Conservation (phyloP, 2,888 invertebrate genomes). For the Trissolcus japonicus region DNA sequence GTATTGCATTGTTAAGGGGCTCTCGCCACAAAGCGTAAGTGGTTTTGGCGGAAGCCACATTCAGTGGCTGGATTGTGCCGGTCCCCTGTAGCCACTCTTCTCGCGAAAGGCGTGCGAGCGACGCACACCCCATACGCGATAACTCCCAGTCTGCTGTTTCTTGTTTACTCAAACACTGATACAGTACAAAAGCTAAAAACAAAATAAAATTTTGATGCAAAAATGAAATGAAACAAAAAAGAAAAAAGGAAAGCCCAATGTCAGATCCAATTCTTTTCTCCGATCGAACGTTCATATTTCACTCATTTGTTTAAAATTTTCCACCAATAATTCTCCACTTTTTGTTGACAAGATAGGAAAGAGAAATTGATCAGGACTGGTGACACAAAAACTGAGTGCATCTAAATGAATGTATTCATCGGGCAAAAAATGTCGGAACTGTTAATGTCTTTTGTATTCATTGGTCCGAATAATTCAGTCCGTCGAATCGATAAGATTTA, state of each 20-base stretch:
- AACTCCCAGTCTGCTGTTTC: constrained; percentile 58
- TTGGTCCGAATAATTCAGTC: constrained; percentile 33
- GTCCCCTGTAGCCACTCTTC: constrained; percentile 59
- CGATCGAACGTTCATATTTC: too few relatives aligned
- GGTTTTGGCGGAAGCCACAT: constrained; percentile 77
- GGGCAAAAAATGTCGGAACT: not conserved
- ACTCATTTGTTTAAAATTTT: too few relatives aligned
- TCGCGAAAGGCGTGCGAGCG: constrained; percentile 57
- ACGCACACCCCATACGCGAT: constrained; percentile 64
- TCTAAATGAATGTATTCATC: too few relatives aligned
- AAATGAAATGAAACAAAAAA: too few relatives aligned
- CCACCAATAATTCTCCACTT: too few relatives aligned
- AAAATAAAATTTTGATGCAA: too few relatives aligned
- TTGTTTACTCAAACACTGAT: constrained; percentile 26
- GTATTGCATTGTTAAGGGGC: constrained; percentile 76
- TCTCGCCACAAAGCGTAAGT: constrained; percentile 76
- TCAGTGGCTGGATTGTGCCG: constrained; percentile 74
- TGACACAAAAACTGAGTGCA: not conserved
- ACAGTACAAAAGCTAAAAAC: not conserved
- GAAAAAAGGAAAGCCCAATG: too few relatives aligned
- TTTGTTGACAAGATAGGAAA: too few relatives aligned
- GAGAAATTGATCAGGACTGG: too few relatives aligned
- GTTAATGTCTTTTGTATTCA: constrained; percentile 13
- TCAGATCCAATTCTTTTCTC: too few relatives aligned
- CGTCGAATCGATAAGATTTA: constrained; percentile 37